Evolutionary conservation across 2,113 vertebrate species (phyloP).

Genomic region (Cervus canadensis): DNA sequence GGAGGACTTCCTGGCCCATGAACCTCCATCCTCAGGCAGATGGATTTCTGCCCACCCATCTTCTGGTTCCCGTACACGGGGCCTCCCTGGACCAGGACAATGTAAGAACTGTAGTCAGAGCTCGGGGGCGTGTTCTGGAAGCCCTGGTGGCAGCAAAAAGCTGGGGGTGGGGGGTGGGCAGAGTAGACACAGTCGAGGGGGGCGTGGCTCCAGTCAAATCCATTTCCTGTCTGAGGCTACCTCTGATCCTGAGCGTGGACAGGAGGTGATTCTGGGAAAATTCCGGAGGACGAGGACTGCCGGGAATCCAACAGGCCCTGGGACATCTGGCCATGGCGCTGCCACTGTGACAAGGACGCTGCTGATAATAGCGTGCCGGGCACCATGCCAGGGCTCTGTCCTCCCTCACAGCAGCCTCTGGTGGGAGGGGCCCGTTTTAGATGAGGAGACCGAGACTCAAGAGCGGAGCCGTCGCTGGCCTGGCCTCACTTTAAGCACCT

Average conservation of each 20-base stretch:
- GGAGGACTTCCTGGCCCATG: not conserved
- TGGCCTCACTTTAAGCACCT: not conserved
- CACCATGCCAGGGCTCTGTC: rapidly evolving
- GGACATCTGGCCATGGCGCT: not conserved
- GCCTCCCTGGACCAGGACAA: not conserved
- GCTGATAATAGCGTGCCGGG: not conserved
- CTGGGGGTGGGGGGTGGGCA: not conserved
- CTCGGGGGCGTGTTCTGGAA: not conserved
- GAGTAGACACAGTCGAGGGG: rapidly evolving
- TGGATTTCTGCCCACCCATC: rapidly evolving
- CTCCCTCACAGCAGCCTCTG: not conserved
- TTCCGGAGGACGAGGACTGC: not conserved
- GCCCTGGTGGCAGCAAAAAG: rapidly evolving
- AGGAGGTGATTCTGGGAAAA: not conserved
- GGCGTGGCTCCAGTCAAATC: rapidly evolving
- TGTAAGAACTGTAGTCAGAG: no score
- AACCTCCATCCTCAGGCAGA: not conserved
- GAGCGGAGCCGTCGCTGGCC: not conserved
- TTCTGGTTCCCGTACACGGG: not conserved
- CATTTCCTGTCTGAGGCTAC: not conserved
- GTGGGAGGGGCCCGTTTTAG: not conserved
- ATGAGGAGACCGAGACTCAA: not conserved
- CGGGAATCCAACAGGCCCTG: not conserved
- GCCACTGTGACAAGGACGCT: rapidly evolving
- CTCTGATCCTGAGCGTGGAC: not conserved